Evolutionary conservation across 2,888 invertebrate genomes (phyloP), one percentile per base, ranked within the genome.

Genomic region (Hanleya hanleyi): DNA sequence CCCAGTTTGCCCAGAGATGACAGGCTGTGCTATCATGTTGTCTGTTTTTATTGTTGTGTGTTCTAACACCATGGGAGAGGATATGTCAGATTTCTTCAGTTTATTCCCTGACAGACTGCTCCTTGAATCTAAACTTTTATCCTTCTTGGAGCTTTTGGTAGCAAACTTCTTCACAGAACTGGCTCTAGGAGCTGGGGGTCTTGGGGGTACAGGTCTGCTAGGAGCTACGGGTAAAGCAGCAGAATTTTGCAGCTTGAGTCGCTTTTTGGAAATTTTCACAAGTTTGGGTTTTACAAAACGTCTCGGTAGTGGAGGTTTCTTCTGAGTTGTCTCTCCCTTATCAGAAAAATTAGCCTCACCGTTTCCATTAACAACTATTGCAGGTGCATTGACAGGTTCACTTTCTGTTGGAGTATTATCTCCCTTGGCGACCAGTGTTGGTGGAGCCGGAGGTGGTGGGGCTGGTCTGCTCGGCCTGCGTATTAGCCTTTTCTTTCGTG

Each of bases 241-340:
- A 7, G 69, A 64, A 41, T 69, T 69, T 18, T 51, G 35, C 7
- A 73, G 41, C 57, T 65, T 64, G 12, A 62, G 61, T 47, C 70
- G 47, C 47, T 67, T 73, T 51, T 77, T 76, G 15, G 84, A 83
- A 18, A 86, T 76, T 70, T 79, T 81, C 35, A 84, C 79, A 67
- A 85, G 72, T 69, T 81, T 85, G 41, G 83, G 84, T 74, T 83
- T 83, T 3, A 82, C 81, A 73, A 77, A 82, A 65, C 82, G 67
- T 73, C 74, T 79, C 35, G 83, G 83, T 33, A 82, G 68, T 37
- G 74, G 77, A 68, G 83, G 81, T 74, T 81, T 83, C 71, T 3
- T 74, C 61, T n/a, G 70, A 69, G 51, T 67, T 47, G 62, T 47
- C 49, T 38, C 67, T 26, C 32, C 35, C 50, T 65, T 62, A 22